A percentile compares a stretch with the other conserved stretches of the same genome.
phyloP scores from a whole-genome alignment of 2,888 invertebrate species.

The Oscheius sp. region DNA sequence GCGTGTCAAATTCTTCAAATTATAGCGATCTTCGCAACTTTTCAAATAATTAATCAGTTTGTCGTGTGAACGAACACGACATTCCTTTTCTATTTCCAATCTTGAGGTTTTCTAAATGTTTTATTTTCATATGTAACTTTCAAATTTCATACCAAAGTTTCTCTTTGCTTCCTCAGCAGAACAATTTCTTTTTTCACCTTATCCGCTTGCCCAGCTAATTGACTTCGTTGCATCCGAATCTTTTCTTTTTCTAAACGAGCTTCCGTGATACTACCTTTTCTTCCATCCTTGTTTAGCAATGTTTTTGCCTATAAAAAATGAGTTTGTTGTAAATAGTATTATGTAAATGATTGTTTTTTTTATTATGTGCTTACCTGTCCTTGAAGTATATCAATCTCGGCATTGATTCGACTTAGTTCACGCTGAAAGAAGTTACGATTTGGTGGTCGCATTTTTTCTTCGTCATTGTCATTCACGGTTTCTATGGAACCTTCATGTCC shows the following conservation, averaged over 20 bases:
- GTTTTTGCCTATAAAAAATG: conserved; percentile 5
- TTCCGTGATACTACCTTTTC: conserved; percentile 10
- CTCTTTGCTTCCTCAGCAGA: background rate
- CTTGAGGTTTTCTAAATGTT: conserved; percentile 35
- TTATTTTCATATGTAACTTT: background rate
- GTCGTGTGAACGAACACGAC: conserved; percentile 40
- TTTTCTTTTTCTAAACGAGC: background rate
- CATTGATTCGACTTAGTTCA: conserved; percentile 41
- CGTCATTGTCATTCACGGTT: conserved; percentile 13
- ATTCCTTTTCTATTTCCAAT: conserved; percentile 44
- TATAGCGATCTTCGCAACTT: conserved; percentile 44
- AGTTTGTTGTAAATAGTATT: too few relatives aligned
- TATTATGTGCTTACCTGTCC: conserved; percentile 34
- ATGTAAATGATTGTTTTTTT: too few relatives aligned
- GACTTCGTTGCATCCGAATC: conserved; percentile 15
- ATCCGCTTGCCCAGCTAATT: conserved; percentile 23
- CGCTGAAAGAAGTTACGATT: conserved; percentile 46
- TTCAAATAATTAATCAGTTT: conserved; percentile 30
- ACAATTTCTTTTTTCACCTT: conserved; percentile 23
- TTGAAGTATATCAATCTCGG: conserved; percentile 30
- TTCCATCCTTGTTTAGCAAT: conserved; percentile 16
- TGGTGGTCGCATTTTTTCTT: conserved; percentile 33
- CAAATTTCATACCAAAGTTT: background rate
- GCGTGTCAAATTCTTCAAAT: conserved; percentile 32
- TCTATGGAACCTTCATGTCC: conserved; percentile 19